Evolutionary conservation across 2,113 vertebrate genomes (phyloP).

Genomic region (Thomomys bottae): DNA sequence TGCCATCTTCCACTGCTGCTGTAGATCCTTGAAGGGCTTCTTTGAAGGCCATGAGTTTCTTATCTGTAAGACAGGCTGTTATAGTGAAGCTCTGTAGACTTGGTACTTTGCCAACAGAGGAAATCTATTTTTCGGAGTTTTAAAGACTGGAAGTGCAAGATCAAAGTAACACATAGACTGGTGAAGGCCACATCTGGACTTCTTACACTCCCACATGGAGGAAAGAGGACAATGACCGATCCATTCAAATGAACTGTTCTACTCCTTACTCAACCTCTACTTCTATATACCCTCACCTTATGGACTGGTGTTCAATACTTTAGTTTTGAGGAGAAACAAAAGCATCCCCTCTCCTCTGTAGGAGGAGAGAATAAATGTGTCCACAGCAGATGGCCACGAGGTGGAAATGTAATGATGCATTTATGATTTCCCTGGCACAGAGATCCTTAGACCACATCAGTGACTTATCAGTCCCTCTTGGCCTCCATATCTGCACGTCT

Average conservation of each 20-base stretch:
- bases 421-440: not conserved
- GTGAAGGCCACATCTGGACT: not conserved
- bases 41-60: not conserved
- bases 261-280: no score
- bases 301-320: not conserved
- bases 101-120: not conserved
- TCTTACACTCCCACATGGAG: no score
- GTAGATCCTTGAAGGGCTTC: not conserved
- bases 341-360: not conserved
- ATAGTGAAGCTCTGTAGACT: not conserved
- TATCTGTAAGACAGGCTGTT: not conserved
- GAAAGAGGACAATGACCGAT: not conserved
- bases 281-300: not conserved
- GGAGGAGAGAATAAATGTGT: no score
- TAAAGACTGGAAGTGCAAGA: not conserved
- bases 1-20: not conserved
- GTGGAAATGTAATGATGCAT: not conserved
- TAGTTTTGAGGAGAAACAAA: not conserved
- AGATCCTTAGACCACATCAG: fast-evolving
- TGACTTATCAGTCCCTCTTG: not conserved
- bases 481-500: not conserved
- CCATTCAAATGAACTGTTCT: not conserved
- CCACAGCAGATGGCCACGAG: not conserved
- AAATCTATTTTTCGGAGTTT: not conserved
- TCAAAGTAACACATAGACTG: no score